A percentile compares a stretch with the other conserved stretches of the same genome.
Conservation (phyloP, 2,888 invertebrate genomes). For the Steinernema scapterisci region DNA sequence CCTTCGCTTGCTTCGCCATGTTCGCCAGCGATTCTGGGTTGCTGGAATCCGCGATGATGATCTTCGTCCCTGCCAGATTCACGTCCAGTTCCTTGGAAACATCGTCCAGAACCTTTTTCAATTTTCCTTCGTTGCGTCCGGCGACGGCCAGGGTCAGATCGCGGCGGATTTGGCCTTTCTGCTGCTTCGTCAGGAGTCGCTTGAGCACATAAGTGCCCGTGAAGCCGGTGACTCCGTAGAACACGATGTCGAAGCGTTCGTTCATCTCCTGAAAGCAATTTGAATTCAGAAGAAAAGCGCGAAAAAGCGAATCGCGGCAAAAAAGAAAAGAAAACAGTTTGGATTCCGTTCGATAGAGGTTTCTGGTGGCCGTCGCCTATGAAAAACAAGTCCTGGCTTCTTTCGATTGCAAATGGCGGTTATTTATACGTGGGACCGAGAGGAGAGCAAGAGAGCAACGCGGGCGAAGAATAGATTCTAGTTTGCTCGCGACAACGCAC, state of each 20-base stretch:
- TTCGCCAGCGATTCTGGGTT: slow-evolving; percentile 77
- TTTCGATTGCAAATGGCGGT: no score
- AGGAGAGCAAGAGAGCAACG: no score
- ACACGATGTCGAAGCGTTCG: slow-evolving; percentile 75
- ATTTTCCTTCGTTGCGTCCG: slow-evolving; percentile 20
- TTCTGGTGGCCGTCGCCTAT: no score
- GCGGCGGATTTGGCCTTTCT: slow-evolving; percentile 35
- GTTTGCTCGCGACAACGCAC: no score
- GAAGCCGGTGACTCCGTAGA: slow-evolving; percentile 92
- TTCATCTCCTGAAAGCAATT: slow-evolving; percentile 15
- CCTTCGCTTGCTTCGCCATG: slow-evolving; percentile 80
- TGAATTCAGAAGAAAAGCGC: no score
- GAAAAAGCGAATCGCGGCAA: no score
- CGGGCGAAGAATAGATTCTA: no score
- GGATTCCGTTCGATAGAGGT: no score
- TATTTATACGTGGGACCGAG: no score
- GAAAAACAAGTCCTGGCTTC: no score
- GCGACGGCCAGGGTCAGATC: slow-evolving; percentile 37
- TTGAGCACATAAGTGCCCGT: slow-evolving; percentile 85
- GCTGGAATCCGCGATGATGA: slow-evolving; percentile 79
- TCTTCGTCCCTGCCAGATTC: slow-evolving; percentile 67
- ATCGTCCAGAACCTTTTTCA: neutral
- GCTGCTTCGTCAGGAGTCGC: slow-evolving; percentile 71
- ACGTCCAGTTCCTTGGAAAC: neutral
- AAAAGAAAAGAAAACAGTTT: no score